Evolutionary conservation across 2,888 invertebrate genomes (phyloP).

Genomic region (Sarcophaga variegata): DNA sequence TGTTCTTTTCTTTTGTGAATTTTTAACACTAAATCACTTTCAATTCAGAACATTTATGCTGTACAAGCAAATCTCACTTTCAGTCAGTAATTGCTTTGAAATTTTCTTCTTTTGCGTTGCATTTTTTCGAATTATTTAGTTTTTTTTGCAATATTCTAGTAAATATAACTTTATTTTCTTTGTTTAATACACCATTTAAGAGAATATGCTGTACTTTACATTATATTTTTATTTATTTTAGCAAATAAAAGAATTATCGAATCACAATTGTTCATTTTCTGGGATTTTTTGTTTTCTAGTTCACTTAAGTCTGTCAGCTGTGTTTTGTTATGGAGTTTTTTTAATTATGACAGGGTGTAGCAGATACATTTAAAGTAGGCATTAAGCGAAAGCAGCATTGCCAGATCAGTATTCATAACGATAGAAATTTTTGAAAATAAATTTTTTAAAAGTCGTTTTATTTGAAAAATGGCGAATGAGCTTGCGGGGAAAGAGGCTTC

Average conservation of each 20-base stretch:
- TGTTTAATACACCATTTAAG: slow-evolving; percentile 17
- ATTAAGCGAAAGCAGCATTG: neutral
- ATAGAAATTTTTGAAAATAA: neutral
- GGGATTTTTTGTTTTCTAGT: slow-evolving; percentile 21
- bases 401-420: neutral
- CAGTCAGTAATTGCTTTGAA: slow-evolving; percentile 3
- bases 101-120: slow-evolving; percentile 64
- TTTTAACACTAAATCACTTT: slow-evolving; percentile 14
- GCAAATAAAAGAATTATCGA: slow-evolving; percentile 33
- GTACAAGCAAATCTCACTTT: neutral
- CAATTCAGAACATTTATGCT: slow-evolving; percentile 1
- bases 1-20: neutral
- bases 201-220: slow-evolving; percentile 41
- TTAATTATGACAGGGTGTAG: slow-evolving; percentile 21
- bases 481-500: too few species aligned
- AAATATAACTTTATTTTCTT: slow-evolving; percentile 11
- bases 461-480: neutral
- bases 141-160: neutral
- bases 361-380: neutral
- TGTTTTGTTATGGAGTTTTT: slow-evolving; percentile 42
- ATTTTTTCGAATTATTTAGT: slow-evolving; percentile 35
- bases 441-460: neutral
- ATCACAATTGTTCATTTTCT: slow-evolving; percentile 35
- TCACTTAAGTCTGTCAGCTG: slow-evolving; percentile 42
- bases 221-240: slow-evolving; percentile 39